Evolutionary conservation across 2,888 invertebrate genomes (phyloP), one percentile per base, ranked within the genome.

Genomic region (Stenotaenia linearis): DNA sequence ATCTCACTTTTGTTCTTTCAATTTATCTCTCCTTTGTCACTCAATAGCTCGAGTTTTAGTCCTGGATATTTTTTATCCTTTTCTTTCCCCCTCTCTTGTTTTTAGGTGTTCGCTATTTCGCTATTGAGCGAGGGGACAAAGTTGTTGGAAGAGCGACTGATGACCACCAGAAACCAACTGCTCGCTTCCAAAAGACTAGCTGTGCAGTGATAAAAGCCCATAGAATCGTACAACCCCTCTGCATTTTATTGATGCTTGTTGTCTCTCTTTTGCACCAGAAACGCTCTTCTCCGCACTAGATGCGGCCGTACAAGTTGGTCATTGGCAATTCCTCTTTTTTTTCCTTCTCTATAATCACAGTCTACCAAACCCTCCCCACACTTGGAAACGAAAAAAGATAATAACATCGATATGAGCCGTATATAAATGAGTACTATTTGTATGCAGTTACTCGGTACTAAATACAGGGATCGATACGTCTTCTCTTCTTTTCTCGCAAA

Each of bases 161-260:
- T 69, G 69, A 28, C 28, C 69, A 69, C 25, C 69, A 69, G 28
- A 69, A 28, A 69, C 25, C 18, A 12, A n/a, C 69, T 28, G 12
- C 69, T 69, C 25, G 69, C 69, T 69, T 69, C 69, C 69, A 69
- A 69, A 69, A 69, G 69, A 69, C 25, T 69, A 69, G 69, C 69
- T 69, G 69, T 12, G 69, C 69, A 69, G 69, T 69, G 69, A 69
- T 69, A 69, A 69, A 69, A 69, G 25, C 69, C 69, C 69, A 50
- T 50, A 50, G 50, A n/a, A 3, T 50, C 25, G 28, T 69, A n/a
- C 69, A 69, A 28, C 28, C 69, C 69, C 69, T 69, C 69, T 69
- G 69, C 69, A 69, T 69, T 69, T 69, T 69, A 69, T 69, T 69
- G 69, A 69, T 69, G 69, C 69, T 69, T 69, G 69, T 69, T 69